A percentile compares a stretch with the other conserved stretches of the same genome.
These are phyloP conservation scores for Theretra japonica DNA, from an alignment of 2,888 invertebrate genomes.

Conservation along the genomic window DNA sequence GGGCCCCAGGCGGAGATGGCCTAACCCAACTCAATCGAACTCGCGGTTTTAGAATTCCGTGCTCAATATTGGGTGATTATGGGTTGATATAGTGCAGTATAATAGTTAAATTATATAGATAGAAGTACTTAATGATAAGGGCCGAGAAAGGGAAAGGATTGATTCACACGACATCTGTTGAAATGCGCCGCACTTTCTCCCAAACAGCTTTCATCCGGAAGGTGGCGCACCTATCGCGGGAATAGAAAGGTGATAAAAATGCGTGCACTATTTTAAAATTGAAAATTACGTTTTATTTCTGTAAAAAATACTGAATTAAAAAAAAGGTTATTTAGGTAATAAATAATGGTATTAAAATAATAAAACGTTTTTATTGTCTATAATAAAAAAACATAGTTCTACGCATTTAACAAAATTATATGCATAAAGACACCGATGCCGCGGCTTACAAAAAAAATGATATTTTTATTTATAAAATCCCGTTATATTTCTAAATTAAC, in stretches of 20 bases:
- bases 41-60: too few relatives aligned
- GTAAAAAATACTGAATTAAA: background rate
- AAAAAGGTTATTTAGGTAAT: too few relatives aligned
- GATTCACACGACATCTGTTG: constrained; percentile 19
- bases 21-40: too few relatives aligned
- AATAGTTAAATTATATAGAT: background rate
- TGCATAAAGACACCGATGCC: background rate
- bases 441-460: too few relatives aligned
- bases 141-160: constrained; percentile 9
- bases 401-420: background rate
- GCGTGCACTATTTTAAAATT: background rate
- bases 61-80: too few relatives aligned
- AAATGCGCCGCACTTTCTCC: background rate
- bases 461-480: too few relatives aligned
- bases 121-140: background rate
- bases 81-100: too few relatives aligned
- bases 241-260: background rate
- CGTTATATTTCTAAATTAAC: background rate
- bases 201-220: constrained; percentile 4
- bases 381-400: too few relatives aligned
- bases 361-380: background rate
- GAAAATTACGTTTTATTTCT: background rate
- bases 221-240: constrained; percentile 1
- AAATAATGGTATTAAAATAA: too few relatives aligned
- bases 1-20: too few relatives aligned